Evolutionary conservation across 35 echinoderm and acorn worm species (phyloP).

Genomic region (Heliocidaris erythrogramma): DNA sequence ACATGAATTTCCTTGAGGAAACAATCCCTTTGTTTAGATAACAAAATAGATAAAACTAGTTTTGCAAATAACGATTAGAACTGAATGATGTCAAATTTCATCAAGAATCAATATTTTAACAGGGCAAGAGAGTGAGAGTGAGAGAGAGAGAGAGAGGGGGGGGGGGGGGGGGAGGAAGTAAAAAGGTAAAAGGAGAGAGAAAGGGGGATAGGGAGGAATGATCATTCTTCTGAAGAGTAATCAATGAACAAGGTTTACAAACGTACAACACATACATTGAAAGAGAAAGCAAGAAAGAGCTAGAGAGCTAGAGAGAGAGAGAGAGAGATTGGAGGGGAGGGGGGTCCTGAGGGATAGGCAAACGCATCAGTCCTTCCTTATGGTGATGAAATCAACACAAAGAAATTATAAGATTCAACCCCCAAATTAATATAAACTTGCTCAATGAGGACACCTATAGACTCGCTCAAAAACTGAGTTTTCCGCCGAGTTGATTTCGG

Average conservation of each 20-base stretch:
- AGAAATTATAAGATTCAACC: neutral
- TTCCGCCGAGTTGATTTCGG: neutral
- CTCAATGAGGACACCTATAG: neutral
- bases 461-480: neutral
- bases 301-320: neutral
- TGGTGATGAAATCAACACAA: slow-evolving; percentile 25
- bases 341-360: neutral
- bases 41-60: neutral
- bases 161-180: neutral
- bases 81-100: neutral
- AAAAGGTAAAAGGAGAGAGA: neutral
- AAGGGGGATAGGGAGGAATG: neutral
- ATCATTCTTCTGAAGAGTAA: no score
- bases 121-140: neutral
- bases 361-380: neutral
- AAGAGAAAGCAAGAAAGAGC: no score
- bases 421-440: neutral
- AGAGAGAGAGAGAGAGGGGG: neutral
- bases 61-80: neutral
- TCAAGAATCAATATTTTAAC: neutral
- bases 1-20: no score
- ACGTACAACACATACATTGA: no score
- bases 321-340: neutral
- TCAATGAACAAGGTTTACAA: no score
- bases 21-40: neutral